Conservation (phyloP, 2,888 invertebrate species). For the Emmelina monodactyla region DNA sequence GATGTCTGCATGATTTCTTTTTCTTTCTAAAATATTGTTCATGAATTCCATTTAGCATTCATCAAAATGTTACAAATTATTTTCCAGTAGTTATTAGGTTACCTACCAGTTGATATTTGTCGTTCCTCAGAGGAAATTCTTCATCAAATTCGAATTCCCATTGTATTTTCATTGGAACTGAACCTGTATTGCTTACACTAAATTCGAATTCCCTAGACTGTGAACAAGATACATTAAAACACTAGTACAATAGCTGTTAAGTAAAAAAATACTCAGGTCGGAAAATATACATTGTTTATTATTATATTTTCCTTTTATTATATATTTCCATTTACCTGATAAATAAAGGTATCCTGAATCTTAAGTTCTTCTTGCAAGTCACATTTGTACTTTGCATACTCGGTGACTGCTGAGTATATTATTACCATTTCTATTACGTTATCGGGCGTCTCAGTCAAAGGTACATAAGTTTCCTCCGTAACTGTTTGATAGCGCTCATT, state of each 20-base stretch:
- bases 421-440: constrained; percentile 44
- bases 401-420: constrained; percentile 54
- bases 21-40: too few relatives aligned
- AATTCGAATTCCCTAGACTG: constrained; percentile 41
- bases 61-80: too few relatives aligned
- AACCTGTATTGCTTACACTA: constrained; percentile 38
- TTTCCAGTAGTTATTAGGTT: too few relatives aligned
- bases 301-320: neutral
- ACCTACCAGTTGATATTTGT: too few relatives aligned
- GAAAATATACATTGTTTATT: too few relatives aligned
- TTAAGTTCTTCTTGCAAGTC: constrained; percentile 36
- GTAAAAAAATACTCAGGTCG: too few relatives aligned
- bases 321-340: constrained; percentile 29
- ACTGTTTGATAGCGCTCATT: constrained; percentile 35
- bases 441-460: constrained; percentile 21
- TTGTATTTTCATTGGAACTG: constrained; percentile 40
- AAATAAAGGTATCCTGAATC: constrained; percentile 66
- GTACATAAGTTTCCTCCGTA: constrained; percentile 31
- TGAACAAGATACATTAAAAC: neutral
- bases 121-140: constrained; percentile 42
- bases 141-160: constrained; percentile 51
- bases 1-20: too few relatives aligned
- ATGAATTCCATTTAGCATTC: too few relatives aligned
- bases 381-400: constrained; percentile 58
- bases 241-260: neutral